Evolutionary conservation across 2,888 invertebrate genomes (phyloP).

Genomic region (Mylabris sibirica): DNA sequence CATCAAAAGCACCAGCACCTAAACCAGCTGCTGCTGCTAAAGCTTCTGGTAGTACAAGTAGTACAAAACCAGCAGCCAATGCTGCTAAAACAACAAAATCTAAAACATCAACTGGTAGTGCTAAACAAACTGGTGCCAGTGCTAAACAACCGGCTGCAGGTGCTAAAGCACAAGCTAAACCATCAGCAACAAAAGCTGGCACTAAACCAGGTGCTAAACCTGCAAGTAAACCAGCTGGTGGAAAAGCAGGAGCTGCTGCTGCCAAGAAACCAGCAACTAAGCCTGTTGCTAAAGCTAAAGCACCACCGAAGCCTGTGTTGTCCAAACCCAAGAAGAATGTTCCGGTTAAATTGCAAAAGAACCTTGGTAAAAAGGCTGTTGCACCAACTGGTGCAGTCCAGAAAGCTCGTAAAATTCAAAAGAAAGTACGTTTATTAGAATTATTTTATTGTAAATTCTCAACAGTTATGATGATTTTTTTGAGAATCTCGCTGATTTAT

Average conservation of each 20-base stretch:
- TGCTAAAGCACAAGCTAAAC: conserved; percentile 37
- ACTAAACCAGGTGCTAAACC: conserved; percentile 49
- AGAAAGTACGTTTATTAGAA: conserved; percentile 72
- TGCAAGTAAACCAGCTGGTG: conserved; percentile 56
- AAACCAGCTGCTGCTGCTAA: conserved; percentile 41
- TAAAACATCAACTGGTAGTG: not conserved
- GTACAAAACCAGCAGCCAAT: conserved; percentile 55
- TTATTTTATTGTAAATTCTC: conserved; percentile 11
- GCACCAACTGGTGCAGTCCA: conserved; percentile 64
- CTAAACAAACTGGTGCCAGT: conserved; percentile 16
- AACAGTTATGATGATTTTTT: conserved; percentile 57
- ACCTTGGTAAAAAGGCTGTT: conserved; percentile 64
- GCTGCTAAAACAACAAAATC: conserved; percentile 53
- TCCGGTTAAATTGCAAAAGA: conserved; percentile 65
- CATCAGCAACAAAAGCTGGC: conserved; percentile 44
- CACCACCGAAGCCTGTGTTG: conserved; percentile 59
- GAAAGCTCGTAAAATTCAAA: conserved; percentile 85
- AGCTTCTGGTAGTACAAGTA: conserved; percentile 53
- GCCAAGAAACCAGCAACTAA: conserved; percentile 61
- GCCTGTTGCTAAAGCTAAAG: conserved; percentile 50
- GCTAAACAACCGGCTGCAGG: conserved; percentile 29
- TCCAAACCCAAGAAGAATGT: conserved; percentile 67
- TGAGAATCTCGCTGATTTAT: conserved; percentile 66
- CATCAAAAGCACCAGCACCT: conserved; percentile 52
- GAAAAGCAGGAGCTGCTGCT: conserved; percentile 53